phyloP scores from a whole-genome alignment of 2,888 invertebrate species.

The Tetanocera ferruginea region DNA sequence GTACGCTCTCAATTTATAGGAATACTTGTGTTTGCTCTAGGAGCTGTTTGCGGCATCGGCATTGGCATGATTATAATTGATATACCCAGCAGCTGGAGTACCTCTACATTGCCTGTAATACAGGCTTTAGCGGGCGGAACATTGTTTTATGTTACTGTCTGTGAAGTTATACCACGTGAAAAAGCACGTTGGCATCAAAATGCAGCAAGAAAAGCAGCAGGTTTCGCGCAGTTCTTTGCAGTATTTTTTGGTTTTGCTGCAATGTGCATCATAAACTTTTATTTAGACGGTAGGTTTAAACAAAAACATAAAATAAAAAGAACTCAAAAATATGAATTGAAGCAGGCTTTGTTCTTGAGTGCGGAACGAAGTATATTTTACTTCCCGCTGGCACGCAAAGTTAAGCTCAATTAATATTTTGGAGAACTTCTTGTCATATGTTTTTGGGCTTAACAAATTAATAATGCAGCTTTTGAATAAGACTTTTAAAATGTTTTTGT shows the following conservation, averaged over 20 bases:
- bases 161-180: slow-evolving; percentile 83
- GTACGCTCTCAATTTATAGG: slow-evolving; percentile 72
- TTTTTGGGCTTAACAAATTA: no score
- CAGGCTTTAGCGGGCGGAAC: slow-evolving; percentile 84
- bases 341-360: no score
- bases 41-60: slow-evolving; percentile 78
- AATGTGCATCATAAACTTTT: slow-evolving; percentile 77
- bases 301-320: neutral
- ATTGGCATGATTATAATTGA: slow-evolving; percentile 76
- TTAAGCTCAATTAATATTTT: no score
- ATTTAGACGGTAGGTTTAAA: slow-evolving; percentile 71
- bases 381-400: no score
- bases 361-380: no score
- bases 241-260: slow-evolving; percentile 75
- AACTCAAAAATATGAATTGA: no score
- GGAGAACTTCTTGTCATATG: no score
- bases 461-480: slow-evolving; percentile 1
- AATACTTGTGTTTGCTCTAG: slow-evolving; percentile 77
- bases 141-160: slow-evolving; percentile 81
- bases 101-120: slow-evolving; percentile 73
- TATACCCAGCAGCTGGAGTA: slow-evolving; percentile 70
- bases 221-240: slow-evolving; percentile 75
- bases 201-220: slow-evolving; percentile 72
- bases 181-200: slow-evolving; percentile 80
- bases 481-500: slow-evolving; percentile 3